These are phyloP conservation scores for Dioctria rufipes DNA, from an alignment of 2,888 invertebrate species.

Conservation along the genomic window DNA sequence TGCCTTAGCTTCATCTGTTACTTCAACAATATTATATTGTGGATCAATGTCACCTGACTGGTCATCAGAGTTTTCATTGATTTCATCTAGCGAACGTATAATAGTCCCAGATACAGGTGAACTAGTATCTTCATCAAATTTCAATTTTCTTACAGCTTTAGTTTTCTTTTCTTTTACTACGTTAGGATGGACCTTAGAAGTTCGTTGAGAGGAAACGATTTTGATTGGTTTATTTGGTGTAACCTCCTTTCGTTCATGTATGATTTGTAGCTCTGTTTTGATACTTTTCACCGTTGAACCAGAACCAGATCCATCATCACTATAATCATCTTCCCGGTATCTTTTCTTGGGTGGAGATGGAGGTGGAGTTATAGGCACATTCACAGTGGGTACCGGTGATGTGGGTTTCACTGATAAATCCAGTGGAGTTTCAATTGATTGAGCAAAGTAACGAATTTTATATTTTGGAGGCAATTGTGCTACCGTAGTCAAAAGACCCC, in stretches of 20 bases:
- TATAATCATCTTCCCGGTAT: slow-evolving; percentile 58
- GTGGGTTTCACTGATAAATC: slow-evolving; percentile 81
- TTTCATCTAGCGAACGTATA: slow-evolving; percentile 85
- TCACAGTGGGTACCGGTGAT: slow-evolving; percentile 51
- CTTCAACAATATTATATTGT: slow-evolving; percentile 95
- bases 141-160: slow-evolving; percentile 81
- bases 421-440: slow-evolving; percentile 74
- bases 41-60: slow-evolving; percentile 93
- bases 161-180: slow-evolving; percentile 68
- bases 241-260: slow-evolving; percentile 60
- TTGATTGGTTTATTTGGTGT: slow-evolving; percentile 68
- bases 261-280: slow-evolving; percentile 61
- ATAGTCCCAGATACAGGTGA: slow-evolving; percentile 96
- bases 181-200: slow-evolving; percentile 64
- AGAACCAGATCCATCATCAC: slow-evolving; percentile 10
- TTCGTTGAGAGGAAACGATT: slow-evolving; percentile 66
- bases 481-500: slow-evolving; percentile 70
- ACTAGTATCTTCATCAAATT: slow-evolving; percentile 93
- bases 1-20: slow-evolving; percentile 95
- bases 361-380: slow-evolving; percentile 81
- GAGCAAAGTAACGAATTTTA: slow-evolving; percentile 69
- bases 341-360: slow-evolving; percentile 79
- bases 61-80: slow-evolving; percentile 83
- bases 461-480: slow-evolving; percentile 70
- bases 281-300: slow-evolving; percentile 61